Evolutionary conservation across 2,888 invertebrate genomes (phyloP), one percentile per base, ranked within the genome.

Genomic region (Diloba caeruleocephala): DNA sequence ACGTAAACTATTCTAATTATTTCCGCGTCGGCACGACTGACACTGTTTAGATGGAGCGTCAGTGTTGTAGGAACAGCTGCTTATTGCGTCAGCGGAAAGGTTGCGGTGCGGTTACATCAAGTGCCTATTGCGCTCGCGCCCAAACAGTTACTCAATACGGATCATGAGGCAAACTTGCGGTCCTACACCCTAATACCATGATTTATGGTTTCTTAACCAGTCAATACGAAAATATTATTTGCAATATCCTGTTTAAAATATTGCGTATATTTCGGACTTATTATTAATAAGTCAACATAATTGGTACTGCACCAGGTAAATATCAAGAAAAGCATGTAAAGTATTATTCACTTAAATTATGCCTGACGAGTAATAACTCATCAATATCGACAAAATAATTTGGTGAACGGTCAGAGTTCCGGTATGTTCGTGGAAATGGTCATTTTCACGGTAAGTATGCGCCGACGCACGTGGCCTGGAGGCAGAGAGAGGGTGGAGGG

Each of bases 1-100:
- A 88, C 77, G 83, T 84, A 86, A 87, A 80, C n/a, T 57, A 82
- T 80, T 81, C 71, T 82, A 81, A 88, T 85, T 81, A 87, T 87
- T 89, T 89, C 89, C 89, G 88, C 80, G 77, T 87, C 78, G 78
- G 71, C 76, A 74, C 77, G 72, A 78, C 84, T 85, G 82, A 80
- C 87, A 86, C 81, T 84, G 79, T 86, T 86, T 80, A 80, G 82
- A 81, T 79, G 76, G 76, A 67, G 69, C 71, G 63, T 57, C 55
- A 45, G 59, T 48, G 48, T 34, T 51, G 71, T 79, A 81, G 83
- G 83, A 82, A 81, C 80, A 79, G 78, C 79, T 69, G 78, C 71
- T 74, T 68, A 74, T 92, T 91, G 89, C 90, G 84, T 90, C 87
- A 90, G 79, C 89, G 88, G 88, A 89, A 88, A 91, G 89, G 88